Evolutionary conservation across 1,140 invertebrate species (phyloP), one percentile per base, ranked within the genome.

Genomic region (Ips nitidus): DNA sequence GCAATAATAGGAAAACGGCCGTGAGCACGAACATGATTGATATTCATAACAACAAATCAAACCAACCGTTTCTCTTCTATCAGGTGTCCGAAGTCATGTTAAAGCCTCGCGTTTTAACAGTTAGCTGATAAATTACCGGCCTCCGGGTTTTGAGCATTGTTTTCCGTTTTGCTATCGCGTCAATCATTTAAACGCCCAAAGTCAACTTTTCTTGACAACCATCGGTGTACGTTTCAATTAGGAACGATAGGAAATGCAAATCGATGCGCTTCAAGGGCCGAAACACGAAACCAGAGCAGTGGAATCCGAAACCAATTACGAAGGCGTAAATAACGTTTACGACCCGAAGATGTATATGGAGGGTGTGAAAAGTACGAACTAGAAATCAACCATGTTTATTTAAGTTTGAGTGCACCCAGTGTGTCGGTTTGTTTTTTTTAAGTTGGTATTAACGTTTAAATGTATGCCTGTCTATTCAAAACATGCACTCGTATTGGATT

Each of bases 21-120:
- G 22, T 22, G 22, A 22, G 45, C 22, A 3, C 57, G 7, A 7
- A 41, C 8, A 59, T 59, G 57, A 40, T 59, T 42, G 57, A 42
- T 40, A 59, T 59, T 59, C 39, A 59, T 41, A 41, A 59, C 38
- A 59, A 59, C 41, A 59, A n/a, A 7, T 6, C 6, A 42, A 55
- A 6, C 8, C n/a, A 50, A 8, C 45, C 45, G 45, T 50, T 50
- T 50, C 45, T 22, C 52, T 55, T 55, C 52, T 36, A 36, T 55
- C 52, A 55, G 52, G 52, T 55, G 52, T 38, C 52, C 52, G 52
- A 55, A 55, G 8, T 38, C n/a, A 55, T 55, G 52, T 55, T 55
- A 55, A 55, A 36, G 52, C 52, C 52, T 55, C 52, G 5, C 8
- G 2, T 55, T 55, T 7, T 55, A 22, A 55, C 52, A 55, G 52